Evolutionary conservation across 2,797 vertebrate genomes (phyloP).

Genomic region (Gorsachius magnificus): DNA sequence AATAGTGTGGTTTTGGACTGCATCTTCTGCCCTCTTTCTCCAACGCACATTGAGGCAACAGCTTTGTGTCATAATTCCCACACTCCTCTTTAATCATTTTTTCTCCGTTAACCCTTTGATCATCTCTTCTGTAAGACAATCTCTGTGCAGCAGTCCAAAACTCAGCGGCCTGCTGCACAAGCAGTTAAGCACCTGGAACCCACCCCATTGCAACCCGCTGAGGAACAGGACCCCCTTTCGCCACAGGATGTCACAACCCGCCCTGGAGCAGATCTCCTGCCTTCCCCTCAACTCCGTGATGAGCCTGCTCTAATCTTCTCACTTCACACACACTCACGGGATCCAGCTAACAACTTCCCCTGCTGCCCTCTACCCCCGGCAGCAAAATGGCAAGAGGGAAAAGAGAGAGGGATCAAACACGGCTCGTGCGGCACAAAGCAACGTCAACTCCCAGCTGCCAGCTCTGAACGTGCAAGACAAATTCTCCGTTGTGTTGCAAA

Average conservation of each 20-base stretch:
- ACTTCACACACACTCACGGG: not conserved
- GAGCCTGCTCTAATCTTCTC: constrained; percentile 35
- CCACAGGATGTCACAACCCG: not conserved
- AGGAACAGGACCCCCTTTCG: not conserved
- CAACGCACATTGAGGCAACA: not conserved
- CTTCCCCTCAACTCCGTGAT: not conserved
- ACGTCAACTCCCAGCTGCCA: constrained; percentile 1
- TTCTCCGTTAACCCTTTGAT: not conserved
- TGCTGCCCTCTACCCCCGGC: not conserved
- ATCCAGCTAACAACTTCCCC: constrained; percentile 33
- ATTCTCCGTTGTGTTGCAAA: constrained; percentile 58
- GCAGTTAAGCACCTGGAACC: not conserved
- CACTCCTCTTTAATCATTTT: not conserved
- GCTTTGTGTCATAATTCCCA: not conserved
- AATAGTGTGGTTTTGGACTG: not conserved
- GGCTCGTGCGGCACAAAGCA: constrained; percentile 40
- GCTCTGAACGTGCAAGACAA: constrained; percentile 43
- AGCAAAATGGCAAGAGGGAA: constrained; percentile 62
- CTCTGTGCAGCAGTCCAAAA: not conserved
- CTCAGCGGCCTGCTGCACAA: not conserved
- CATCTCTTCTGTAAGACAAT: not conserved
- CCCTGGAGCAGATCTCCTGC: not conserved
- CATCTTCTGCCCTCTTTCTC: not conserved
- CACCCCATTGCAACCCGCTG: not conserved
- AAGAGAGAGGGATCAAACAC: constrained; percentile 64